These are phyloP conservation scores for Megalonaias nervosa DNA, from an alignment of 1,140 invertebrate genomes.

Conservation along the genomic window DNA sequence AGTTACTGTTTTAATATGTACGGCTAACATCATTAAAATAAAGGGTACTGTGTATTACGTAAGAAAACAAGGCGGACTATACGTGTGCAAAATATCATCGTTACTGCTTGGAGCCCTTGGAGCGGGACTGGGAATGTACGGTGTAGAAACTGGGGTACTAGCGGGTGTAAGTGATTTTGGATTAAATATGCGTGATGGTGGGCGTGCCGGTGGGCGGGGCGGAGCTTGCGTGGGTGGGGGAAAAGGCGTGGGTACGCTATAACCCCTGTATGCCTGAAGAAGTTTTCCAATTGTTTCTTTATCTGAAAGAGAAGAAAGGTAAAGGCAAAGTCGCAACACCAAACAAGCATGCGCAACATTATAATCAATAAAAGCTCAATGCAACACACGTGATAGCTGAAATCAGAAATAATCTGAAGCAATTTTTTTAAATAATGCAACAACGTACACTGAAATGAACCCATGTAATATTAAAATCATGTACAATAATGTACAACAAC, in stretches of 20 bases:
- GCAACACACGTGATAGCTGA: background rate
- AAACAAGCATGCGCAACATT: too few relatives aligned
- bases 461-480: background rate
- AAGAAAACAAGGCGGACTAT: too few relatives aligned
- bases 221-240: slow-evolving; percentile 13
- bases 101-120: slow-evolving; percentile 10
- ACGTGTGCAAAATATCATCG: too few relatives aligned
- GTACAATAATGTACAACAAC: background rate
- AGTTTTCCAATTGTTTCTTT: slow-evolving; percentile 24
- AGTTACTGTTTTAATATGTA: too few relatives aligned
- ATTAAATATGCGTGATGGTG: slow-evolving; percentile 2
- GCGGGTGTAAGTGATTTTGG: background rate
- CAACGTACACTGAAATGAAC: slow-evolving; percentile 7
- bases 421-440: background rate
- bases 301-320: slow-evolving; percentile 30
- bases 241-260: background rate
- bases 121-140: slow-evolving; percentile 19
- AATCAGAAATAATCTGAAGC: background rate
- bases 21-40: too few relatives aligned
- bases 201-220: slow-evolving; percentile 23
- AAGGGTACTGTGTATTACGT: too few relatives aligned
- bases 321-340: too few relatives aligned
- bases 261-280: slow-evolving; percentile 12
- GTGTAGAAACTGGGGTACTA: slow-evolving; percentile 14
- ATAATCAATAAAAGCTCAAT: slow-evolving; percentile 11